Percentiles rank a stretch among this genome's conserved stretches.
phyloP scores from a whole-genome alignment of 2,888 invertebrate species.

The Pecten maximus region DNA sequence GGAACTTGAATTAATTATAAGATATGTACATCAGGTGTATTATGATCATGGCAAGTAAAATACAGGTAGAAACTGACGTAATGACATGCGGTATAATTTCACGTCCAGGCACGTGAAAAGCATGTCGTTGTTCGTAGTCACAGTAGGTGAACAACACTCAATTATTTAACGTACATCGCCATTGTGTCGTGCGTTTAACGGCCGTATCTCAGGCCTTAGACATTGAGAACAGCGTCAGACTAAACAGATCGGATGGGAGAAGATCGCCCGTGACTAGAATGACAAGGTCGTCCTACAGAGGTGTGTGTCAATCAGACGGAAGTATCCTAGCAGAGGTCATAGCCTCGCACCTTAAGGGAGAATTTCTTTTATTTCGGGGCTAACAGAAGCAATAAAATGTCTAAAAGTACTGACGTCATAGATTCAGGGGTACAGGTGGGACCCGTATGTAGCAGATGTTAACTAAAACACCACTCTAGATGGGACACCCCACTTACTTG shows the following conservation, averaged over 20 bases:
- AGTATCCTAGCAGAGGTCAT: neutral
- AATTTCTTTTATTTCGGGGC: constrained; percentile 14
- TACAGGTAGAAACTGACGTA: neutral
- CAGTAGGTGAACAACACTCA: neutral
- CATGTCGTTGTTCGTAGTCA: neutral
- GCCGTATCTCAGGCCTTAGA: neutral
- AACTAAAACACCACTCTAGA: neutral
- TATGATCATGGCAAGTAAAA: neutral
- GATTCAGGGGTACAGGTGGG: constrained; percentile 5
- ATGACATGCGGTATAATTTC: neutral
- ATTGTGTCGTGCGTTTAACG: neutral
- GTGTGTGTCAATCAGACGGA: neutral
- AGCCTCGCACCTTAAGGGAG: constrained; percentile 19
- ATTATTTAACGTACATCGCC: neutral
- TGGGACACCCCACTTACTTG: neutral
- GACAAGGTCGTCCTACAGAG: neutral
- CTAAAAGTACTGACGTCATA: constrained; percentile 23
- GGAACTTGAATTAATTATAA: neutral
- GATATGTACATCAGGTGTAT: neutral
- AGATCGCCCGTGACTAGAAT: neutral
- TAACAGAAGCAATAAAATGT: constrained; percentile 11
- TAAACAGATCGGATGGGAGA: neutral
- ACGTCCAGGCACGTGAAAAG: neutral
- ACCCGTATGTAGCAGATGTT: constrained; percentile 16
- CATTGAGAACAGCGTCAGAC: neutral